These are phyloP conservation scores for Lepisosteus oculatus DNA, from an alignment of 2,113 vertebrate genomes.

Conservation along the genomic window DNA sequence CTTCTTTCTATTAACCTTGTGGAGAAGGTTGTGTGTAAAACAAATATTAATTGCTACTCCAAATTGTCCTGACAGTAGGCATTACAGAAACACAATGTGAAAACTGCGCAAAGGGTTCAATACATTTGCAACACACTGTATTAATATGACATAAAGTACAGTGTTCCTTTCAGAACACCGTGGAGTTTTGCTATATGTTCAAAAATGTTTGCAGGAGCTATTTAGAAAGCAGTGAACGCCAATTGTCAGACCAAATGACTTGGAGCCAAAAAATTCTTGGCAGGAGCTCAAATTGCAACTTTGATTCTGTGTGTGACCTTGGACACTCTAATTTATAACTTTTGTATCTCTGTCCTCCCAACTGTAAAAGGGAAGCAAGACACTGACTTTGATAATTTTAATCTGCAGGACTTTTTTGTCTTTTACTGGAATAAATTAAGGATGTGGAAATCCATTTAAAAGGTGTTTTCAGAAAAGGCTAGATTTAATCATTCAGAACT, in stretches of 20 bases:
- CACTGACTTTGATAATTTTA: background rate
- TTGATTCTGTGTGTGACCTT: background rate
- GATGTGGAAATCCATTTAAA: background rate
- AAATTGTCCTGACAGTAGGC: no score
- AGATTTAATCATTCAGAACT: no score
- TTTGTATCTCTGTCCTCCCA: background rate
- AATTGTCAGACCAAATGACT: background rate
- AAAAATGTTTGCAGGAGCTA: background rate
- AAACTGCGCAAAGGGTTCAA: no score
- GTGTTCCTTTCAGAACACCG: no score
- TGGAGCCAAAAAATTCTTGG: background rate
- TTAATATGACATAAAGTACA: no score
- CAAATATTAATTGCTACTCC: no score
- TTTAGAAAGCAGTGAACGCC: background rate
- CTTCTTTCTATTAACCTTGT: no score
- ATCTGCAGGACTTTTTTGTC: background rate
- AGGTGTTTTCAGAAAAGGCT: no score
- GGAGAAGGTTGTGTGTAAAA: no score
- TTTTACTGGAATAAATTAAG: slow-evolving; percentile 5
- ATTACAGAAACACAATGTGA: no score
- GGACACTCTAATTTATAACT: background rate
- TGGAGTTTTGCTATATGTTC: no score
- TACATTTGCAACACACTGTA: no score
- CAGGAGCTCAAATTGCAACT: background rate
- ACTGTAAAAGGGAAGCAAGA: background rate